Evolutionary conservation across 2,113 vertebrate species (phyloP).

Genomic region (Pteruthius melanotis): DNA sequence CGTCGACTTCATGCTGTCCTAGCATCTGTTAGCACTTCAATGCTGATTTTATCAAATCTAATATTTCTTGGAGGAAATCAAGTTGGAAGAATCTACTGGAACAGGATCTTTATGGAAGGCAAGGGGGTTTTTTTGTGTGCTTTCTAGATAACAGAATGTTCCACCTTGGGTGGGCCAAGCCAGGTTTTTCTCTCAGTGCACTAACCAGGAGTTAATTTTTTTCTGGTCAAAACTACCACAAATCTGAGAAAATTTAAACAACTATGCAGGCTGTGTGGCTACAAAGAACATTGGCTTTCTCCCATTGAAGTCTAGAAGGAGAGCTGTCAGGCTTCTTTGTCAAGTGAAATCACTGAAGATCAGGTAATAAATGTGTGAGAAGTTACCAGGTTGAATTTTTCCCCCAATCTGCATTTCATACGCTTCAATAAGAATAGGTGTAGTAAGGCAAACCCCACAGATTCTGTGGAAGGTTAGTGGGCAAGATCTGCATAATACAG

Average conservation of each 20-base stretch:
- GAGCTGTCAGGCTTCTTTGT: not conserved
- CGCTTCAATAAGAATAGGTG: fast-evolving
- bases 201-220: not conserved
- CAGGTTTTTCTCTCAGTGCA: not conserved
- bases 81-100: slow-evolving; percentile 90
- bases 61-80: slow-evolving; percentile 93
- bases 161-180: not conserved
- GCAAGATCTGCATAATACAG: not conserved
- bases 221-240: not conserved
- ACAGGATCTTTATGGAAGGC: slow-evolving; percentile 91
- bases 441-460: not conserved
- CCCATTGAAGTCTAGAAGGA: not conserved
- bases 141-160: not conserved
- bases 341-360: not conserved
- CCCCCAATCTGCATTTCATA: not conserved
- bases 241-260: not conserved
- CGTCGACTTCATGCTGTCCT: slow-evolving; percentile 85
- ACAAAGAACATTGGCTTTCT: not conserved
- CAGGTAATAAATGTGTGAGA: not conserved
- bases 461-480: not conserved
- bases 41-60: slow-evolving; percentile 96
- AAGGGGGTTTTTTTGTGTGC: slow-evolving; percentile 37
- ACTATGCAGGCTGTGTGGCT: not conserved
- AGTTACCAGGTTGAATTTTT: not conserved
- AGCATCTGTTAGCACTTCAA: slow-evolving; percentile 85